Evolutionary conservation across 2,113 vertebrate genomes (phyloP).

Genomic region (Chauna torquata): DNA sequence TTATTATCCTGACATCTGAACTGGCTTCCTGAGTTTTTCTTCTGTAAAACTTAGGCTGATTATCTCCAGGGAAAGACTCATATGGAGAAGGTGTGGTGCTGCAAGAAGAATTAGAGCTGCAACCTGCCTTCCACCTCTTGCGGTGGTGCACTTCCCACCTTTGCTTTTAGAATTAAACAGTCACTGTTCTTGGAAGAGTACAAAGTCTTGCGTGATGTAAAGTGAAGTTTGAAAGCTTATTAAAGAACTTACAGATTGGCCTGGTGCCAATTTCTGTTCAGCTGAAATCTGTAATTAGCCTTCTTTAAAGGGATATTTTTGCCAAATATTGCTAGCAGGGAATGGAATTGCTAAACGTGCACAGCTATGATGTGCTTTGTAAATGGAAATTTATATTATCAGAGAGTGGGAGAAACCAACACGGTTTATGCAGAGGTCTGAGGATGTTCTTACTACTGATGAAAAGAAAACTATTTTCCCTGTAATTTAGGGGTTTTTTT

Average conservation of each 20-base stretch:
- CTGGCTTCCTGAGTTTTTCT: background rate
- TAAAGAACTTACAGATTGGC: background rate
- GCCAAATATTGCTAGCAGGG: background rate
- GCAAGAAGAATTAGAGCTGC: background rate
- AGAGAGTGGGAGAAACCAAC: background rate
- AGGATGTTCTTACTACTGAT: background rate
- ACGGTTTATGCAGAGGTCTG: background rate
- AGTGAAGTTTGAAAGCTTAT: slow-evolving; percentile 8
- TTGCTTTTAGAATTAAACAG: background rate
- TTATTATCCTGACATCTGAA: background rate
- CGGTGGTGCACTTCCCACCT: background rate
- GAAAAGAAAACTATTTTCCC: background rate
- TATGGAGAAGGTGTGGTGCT: background rate
- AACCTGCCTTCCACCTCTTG: background rate
- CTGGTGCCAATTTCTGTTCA: background rate
- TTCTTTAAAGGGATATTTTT: slow-evolving; percentile 2
- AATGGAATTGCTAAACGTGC: background rate
- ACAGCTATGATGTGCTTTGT: background rate
- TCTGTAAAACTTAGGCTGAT: background rate
- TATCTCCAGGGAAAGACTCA: background rate
- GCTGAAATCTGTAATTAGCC: slow-evolving; percentile 9
- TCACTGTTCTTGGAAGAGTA: background rate
- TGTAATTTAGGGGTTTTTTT: background rate
- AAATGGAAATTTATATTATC: background rate
- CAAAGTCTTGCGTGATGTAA: background rate